A percentile compares a stretch with the other conserved stretches of the same genome.
phyloP scores from a whole-genome alignment of 2,797 vertebrate genomes.

The Pangasius djambal region DNA sequence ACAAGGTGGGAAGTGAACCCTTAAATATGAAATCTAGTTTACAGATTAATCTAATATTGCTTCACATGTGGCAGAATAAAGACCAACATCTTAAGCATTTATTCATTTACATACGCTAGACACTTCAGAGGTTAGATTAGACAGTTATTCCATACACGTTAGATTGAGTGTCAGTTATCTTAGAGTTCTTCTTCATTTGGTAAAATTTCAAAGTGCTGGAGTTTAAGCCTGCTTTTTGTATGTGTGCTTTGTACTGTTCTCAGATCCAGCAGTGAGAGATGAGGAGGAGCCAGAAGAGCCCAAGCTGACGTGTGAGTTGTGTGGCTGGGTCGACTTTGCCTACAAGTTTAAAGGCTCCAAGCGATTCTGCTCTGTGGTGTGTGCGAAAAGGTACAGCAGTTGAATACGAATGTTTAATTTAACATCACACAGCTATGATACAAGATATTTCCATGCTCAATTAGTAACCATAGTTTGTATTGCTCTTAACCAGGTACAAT shows the following conservation, averaged over 20 bases:
- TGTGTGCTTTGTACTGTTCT: not conserved
- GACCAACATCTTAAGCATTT: not conserved
- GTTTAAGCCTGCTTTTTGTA: not conserved
- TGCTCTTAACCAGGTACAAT: conserved; percentile 82
- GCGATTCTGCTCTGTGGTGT: conserved; percentile 95
- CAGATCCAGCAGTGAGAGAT: conserved; percentile 79
- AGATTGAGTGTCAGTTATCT: not conserved
- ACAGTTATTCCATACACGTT: not conserved
- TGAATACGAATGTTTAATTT: not conserved
- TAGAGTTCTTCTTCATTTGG: not conserved
- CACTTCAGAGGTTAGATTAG: not conserved
- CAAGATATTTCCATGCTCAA: not conserved
- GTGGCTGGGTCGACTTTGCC: conserved; percentile 93
- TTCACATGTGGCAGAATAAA: not conserved
- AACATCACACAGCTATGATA: not conserved
- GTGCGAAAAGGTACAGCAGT: conserved; percentile 90
- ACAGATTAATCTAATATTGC: not conserved
- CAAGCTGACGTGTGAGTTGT: conserved; percentile 95
- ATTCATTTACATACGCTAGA: not conserved
- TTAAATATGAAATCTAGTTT: not conserved
- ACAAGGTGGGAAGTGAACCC: conserved; percentile 75
- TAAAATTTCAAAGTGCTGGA: not conserved
- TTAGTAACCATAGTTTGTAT: not conserved
- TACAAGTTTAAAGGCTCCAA: conserved; percentile 97
- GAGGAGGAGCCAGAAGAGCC: conserved; percentile 79